These are phyloP conservation scores for Chiridota heheva DNA, from an alignment of 35 echinoderm and acorn worm species.

Conservation along the genomic window DNA sequence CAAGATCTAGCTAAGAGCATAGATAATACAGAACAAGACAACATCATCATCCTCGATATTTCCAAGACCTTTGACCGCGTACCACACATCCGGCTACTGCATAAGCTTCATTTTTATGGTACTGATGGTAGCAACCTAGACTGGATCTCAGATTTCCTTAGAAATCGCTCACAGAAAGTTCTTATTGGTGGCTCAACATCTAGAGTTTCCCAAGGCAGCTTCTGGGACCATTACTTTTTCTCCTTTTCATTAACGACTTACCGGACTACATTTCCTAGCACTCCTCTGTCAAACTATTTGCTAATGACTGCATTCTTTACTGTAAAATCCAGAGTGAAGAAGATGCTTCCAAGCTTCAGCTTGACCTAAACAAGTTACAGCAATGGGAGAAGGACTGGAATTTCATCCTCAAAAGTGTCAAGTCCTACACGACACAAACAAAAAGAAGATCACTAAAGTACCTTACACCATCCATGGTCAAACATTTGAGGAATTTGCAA, in stretches of 20 bases:
- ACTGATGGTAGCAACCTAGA: not conserved
- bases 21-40: not conserved
- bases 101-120: constrained; percentile 28
- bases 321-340: too few relatives aligned
- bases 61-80: not conserved
- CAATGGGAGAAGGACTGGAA: constrained; percentile 51
- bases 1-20: constrained; percentile 1
- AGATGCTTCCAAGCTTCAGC: constrained; percentile 4
- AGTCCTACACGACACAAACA: constrained; percentile 31
- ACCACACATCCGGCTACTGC: not conserved
- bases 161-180: not conserved
- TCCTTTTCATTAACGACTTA: constrained; percentile 35
- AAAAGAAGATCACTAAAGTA: constrained; percentile 11
- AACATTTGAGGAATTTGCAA: not conserved
- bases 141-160: constrained; percentile 16
- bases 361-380: too few relatives aligned
- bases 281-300: constrained; percentile 28
- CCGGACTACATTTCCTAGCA: constrained; percentile 17
- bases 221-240: constrained; percentile 31
- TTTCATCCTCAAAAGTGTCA: constrained; percentile 49
- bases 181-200: constrained; percentile 19
- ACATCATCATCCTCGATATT: too few relatives aligned
- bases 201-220: constrained; percentile 2
- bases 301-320: constrained; percentile 47
- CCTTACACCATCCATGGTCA: constrained; percentile 26